phyloP scores from a whole-genome alignment of 2,888 invertebrate species.

The Esperia sulphurella region DNA sequence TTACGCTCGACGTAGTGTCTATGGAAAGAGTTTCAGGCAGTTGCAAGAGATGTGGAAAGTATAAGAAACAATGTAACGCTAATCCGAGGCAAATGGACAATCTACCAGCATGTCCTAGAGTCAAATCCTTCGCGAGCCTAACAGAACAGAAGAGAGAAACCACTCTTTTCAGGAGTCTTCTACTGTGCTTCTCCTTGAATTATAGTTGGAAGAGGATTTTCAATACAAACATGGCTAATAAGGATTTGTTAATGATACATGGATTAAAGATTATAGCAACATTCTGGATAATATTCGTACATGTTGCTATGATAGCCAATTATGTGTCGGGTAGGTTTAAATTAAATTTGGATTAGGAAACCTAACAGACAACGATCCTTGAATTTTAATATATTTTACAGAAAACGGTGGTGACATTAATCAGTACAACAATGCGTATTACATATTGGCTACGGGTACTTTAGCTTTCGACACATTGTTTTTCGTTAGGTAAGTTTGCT shows the following conservation, averaged over 20 bases:
- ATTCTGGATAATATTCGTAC: slow-evolving; percentile 82
- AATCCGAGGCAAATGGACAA: slow-evolving; percentile 34
- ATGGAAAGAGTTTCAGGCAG: slow-evolving; percentile 49
- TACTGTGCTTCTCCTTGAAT: slow-evolving; percentile 63
- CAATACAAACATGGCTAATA: slow-evolving; percentile 67
- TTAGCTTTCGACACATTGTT: slow-evolving; percentile 81
- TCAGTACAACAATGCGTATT: slow-evolving; percentile 62
- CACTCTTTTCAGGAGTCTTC: slow-evolving; percentile 40
- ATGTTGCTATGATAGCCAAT: slow-evolving; percentile 81
- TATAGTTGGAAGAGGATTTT: slow-evolving; percentile 63
- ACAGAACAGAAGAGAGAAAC: slow-evolving; percentile 46
- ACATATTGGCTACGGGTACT: slow-evolving; percentile 75
- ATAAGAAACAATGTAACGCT: slow-evolving; percentile 53
- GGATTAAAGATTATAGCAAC: slow-evolving; percentile 81
- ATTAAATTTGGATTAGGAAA: neutral
- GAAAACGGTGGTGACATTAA: slow-evolving; percentile 65
- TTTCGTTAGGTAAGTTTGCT: slow-evolving; percentile 74
- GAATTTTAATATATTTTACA: slow-evolving; percentile 36
- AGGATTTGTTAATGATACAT: slow-evolving; percentile 78
- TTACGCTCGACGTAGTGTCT: slow-evolving; percentile 62
- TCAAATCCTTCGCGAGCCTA: slow-evolving; percentile 50
- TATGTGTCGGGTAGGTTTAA: slow-evolving; percentile 79
- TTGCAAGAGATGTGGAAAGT: slow-evolving; percentile 64
- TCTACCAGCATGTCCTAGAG: slow-evolving; percentile 46
- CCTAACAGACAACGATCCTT: neutral